phyloP scores from a whole-genome alignment of 2,113 vertebrate species.

The Dermatemys mawii region DNA sequence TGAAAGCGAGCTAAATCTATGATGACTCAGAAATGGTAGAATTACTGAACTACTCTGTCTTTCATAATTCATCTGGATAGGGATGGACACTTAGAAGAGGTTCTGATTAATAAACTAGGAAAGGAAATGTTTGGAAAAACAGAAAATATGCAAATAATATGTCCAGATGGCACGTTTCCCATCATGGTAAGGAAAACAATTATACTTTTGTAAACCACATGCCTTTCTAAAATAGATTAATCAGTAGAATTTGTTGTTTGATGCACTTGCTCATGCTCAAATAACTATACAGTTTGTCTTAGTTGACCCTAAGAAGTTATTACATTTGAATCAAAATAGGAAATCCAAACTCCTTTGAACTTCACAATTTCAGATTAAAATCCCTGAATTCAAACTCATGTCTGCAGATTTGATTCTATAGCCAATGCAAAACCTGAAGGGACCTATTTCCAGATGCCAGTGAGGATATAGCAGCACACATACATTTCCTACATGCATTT shows the following conservation, averaged over 20 bases:
- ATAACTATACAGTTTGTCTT: not conserved
- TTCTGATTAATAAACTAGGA: not conserved
- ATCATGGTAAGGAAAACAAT: accelerated
- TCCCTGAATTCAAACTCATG: not conserved
- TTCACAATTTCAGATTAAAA: not conserved
- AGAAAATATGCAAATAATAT: not conserved
- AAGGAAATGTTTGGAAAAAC: not conserved
- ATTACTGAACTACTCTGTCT: not conserved
- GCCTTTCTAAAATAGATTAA: not conserved
- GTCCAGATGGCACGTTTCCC: not conserved
- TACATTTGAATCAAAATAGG: not conserved
- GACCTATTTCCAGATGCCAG: not conserved
- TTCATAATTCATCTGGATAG: not conserved
- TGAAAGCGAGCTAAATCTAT: not conserved
- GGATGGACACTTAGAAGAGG: not conserved
- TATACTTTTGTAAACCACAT: not conserved
- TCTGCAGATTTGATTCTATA: not conserved
- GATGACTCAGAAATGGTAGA: not conserved
- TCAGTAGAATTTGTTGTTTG: not conserved
- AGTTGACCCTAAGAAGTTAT: not conserved
- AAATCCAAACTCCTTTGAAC: not conserved
- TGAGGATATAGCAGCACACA: not conserved
- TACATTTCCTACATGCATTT: not conserved
- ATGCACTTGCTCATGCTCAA: not conserved
- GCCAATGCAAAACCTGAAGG: not conserved